Evolutionary conservation across 2,113 vertebrate genomes (phyloP), one percentile per base, ranked within the genome.

Genomic region (Theristicus caerulescens): DNA sequence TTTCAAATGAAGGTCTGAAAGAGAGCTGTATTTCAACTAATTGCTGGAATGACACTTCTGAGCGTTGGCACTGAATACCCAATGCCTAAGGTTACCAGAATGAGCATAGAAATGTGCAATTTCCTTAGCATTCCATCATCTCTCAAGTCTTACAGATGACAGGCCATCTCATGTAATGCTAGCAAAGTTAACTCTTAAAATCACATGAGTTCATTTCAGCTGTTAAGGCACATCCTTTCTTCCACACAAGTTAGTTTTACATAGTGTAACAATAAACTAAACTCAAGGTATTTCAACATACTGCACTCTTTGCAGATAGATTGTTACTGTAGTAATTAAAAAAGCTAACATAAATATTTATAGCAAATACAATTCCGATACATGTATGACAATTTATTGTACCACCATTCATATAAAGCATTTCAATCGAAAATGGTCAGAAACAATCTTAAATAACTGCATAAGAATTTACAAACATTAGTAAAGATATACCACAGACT

Each of bases 391-490:
- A 93, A 69, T 83, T 88, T 88, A 77, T 32, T 86, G 79, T 86
- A 81, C 46, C 54, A 59, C 66, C 40, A 9, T 81, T 90, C 62
- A 86, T 83, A 93, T 78, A 93, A 96, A 83, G 86, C 46, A 34
- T 86, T 92, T 92, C 13, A 88, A 74, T 76, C 57, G 70, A 76
- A 95, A 94, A 86, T 36, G 59, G 38, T 79, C 65, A 93, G 61
- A 95, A 90, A 74, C 32, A 34, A 66, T 55, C 77, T 81, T 78
- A 84, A 91, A 40, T 76, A 81, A 25, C 52, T 49, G 47, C 8
- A 0, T 82, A 82, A 86, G 59, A 91, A 91, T 82, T 91, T 71
- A 79, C 72, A 91, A 91, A 87, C 26, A 7, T 71, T 61, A 84
- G 61, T 72, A 82, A 94, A 84, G 57, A 74, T 55, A 24, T 7